A percentile compares a stretch with the other conserved stretches of the same genome.
Evolutionary conservation across 2,888 invertebrate species (phyloP).

Genomic region (Campoplex capitator): DNA sequence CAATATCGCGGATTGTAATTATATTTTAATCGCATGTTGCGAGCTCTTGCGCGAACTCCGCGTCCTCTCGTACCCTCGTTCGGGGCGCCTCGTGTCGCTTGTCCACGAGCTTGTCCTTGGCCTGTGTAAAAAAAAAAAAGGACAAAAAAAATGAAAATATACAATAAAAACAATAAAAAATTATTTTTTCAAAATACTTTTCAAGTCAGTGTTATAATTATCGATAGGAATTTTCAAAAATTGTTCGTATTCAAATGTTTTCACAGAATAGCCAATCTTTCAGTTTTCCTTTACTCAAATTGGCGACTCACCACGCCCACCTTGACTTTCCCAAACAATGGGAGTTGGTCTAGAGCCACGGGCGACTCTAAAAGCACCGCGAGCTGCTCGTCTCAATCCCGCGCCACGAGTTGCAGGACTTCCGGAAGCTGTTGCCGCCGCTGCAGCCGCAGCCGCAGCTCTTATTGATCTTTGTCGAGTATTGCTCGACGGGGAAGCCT

Average conservation of each 20-base stretch:
- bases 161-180: neutral
- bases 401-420: conserved; percentile 73
- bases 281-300: neutral
- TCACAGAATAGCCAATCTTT: neutral
- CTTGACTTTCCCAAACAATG: conserved; percentile 87
- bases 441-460: conserved; percentile 81
- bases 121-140: conserved; percentile 66
- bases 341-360: conserved; percentile 87
- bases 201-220: neutral
- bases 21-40: conserved; percentile 76
- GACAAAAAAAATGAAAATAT: conserved; percentile 1
- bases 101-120: conserved; percentile 76
- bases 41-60: conserved; percentile 75
- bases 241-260: neutral
- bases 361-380: conserved; percentile 80
- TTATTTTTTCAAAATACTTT: neutral
- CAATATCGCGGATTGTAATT: conserved; percentile 71
- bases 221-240: neutral
- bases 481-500: conserved; percentile 89
- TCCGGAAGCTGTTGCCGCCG: conserved; percentile 73
- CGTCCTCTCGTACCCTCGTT: conserved; percentile 76
- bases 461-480: conserved; percentile 83
- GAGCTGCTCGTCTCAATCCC: conserved; percentile 80
- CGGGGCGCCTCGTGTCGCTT: conserved; percentile 74
- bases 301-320: conserved; percentile 73